Evolutionary conservation across 2,797 vertebrate genomes (phyloP), one percentile per base, ranked within the genome.

Genomic region (Ctenosaura bakeri): DNA sequence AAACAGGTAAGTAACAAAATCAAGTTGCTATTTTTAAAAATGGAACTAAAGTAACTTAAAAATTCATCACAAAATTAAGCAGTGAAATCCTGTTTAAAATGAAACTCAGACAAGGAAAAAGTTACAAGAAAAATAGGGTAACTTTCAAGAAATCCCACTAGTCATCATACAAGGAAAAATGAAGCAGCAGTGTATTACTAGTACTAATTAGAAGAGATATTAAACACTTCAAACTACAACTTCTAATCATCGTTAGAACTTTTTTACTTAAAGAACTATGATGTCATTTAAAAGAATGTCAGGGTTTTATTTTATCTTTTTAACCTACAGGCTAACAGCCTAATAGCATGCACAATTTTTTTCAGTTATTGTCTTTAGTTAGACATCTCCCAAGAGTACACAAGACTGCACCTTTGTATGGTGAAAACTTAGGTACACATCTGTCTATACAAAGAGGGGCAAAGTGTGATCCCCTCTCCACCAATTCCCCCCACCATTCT

Each of bases 251-350:
- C 13, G 26, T 16, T 50, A 29, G 14, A 46, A 64, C 35, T 2
- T 32, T 62, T 83, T 81, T 88, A 62, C 16, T 16, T 85, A 1
- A 64, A 83, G 77, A 74, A 88, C 29, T 66, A 66, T 26, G 9
- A 66, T 29, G 5, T 29, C 64, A 66, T 8, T 66, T 66, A 66
- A 66, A 66, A 10, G 26, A 93, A 93, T 93, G 92, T 94, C 94
- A 90, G 86, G 92, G 90, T 94, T n/a, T 71, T 71, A 76, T 26
- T 26, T 94, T 90, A 92, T n/a, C 86, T 0, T 73, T 76, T 76
- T 24, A 38, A 29, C 22, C 54, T 89, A 64, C 35, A 89, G 26
- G 3, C 52, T 90, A 59, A 18, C 38, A 18, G 83, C 88, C 83
- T 66, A 62, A 90, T 91, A n/a, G 90, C 90, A 77, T 50, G 38